A percentile compares a stretch with the other conserved stretches of the same genome.
phyloP scores from a whole-genome alignment of 2,113 vertebrate genomes.

The Cnemophilus loriae region DNA sequence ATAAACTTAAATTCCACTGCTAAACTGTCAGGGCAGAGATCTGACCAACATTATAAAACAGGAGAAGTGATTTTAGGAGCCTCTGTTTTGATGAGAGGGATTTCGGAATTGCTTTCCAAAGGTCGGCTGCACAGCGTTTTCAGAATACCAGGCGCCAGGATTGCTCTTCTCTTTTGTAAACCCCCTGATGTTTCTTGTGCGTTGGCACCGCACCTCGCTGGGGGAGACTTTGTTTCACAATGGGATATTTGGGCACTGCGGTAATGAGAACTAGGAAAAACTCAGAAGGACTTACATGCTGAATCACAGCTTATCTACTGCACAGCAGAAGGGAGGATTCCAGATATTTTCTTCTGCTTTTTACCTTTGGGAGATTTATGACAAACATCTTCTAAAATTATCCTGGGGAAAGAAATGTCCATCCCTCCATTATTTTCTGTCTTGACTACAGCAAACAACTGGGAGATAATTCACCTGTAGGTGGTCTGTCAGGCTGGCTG shows the following conservation, averaged over 20 bases:
- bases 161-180: slow-evolving; percentile 41
- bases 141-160: neutral
- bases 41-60: neutral
- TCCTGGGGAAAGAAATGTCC: neutral
- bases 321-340: neutral
- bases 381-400: neutral
- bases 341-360: neutral
- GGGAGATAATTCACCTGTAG: neutral
- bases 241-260: slow-evolving; percentile 35
- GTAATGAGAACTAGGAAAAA: neutral
- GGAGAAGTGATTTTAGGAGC: neutral
- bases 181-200: slow-evolving; percentile 37
- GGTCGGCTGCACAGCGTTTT: neutral
- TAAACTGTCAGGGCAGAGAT: neutral
- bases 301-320: slow-evolving; percentile 19
- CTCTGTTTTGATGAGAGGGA: slow-evolving; percentile 6
- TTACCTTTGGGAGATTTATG: neutral
- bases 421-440: neutral
- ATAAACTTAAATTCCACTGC: neutral
- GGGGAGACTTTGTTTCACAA: slow-evolving; percentile 35
- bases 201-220: slow-evolving; percentile 8
- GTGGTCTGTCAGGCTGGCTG: neutral
- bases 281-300: neutral
- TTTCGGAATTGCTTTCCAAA: slow-evolving; percentile 11
- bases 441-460: neutral